A percentile compares a stretch with the other conserved stretches of the same genome.
Evolutionary conservation across 2,888 invertebrate genomes (phyloP).

Genomic region (Teleiodes luculella): DNA sequence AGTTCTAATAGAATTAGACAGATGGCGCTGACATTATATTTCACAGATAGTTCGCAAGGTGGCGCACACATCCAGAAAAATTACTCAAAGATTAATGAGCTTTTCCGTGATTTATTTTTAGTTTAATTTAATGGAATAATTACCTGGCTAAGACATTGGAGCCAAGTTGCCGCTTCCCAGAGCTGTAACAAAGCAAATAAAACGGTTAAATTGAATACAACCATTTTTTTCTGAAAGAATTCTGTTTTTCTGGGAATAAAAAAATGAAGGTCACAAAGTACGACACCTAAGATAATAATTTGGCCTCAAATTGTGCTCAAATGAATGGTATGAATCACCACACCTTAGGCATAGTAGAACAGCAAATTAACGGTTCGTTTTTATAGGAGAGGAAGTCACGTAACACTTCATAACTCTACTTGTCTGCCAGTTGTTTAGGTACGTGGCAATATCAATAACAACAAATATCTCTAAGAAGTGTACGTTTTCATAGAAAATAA

Average conservation of each 20-base stretch:
- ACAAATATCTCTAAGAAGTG: conserved; percentile 20
- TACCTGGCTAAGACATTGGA: conserved; percentile 93
- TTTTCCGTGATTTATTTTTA: not conserved
- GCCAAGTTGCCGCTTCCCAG: conserved; percentile 88
- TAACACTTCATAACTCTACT: conserved; percentile 1
- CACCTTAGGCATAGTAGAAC: not conserved
- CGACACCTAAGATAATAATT: not conserved
- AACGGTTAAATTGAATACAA: not conserved
- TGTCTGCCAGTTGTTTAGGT: not conserved
- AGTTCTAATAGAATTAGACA: not conserved
- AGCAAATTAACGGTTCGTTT: not conserved
- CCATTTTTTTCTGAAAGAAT: too few species aligned
- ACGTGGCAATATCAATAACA: not conserved
- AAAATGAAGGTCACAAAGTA: too few species aligned
- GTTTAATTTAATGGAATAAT: conserved; percentile 3
- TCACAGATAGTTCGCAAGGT: not conserved
- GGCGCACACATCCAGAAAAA: not conserved
- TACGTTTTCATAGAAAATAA: too few species aligned
- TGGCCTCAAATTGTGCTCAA: not conserved
- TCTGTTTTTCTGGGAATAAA: too few species aligned
- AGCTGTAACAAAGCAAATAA: conserved; percentile 78
- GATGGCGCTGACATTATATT: not conserved
- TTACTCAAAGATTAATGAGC: not conserved
- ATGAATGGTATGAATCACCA: not conserved
- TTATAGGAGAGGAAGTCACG: conserved; percentile 12